Base-by-base conservation (phyloP, 2,888 invertebrate genomes). In the Amaurobius ferox region DNA sequence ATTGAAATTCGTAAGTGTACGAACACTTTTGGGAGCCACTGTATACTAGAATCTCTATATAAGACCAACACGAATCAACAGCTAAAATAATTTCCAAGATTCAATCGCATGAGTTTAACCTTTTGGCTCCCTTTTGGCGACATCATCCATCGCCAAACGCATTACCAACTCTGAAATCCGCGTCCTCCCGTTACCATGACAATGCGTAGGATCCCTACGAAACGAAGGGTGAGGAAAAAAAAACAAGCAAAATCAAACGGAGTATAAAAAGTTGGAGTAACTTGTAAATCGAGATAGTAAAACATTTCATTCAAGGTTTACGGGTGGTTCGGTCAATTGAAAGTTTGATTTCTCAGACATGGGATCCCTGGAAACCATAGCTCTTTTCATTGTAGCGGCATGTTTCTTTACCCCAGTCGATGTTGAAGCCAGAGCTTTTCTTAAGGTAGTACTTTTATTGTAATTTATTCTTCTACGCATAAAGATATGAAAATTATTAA, bases 351-450 rank as follows among this genome's bases (percentile, higher is more conserved):
- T 55, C 23, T 2, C 5, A 55, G 23, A 55, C 23, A 81, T 81
- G 81, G 81, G 81, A 40, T 81, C 74, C 13, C 23, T 70, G 13
- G 74, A 81, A 44, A 32, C 62, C n/a, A 32, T 76, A 26, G 26
- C 76, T 68, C 23, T 76, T n/a, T 70, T 68, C 7, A 66, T 66
- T 7, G 23, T 85, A n/a, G 64, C 67, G 2, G 72, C 55, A 16
- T 67, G 44, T 40, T 55, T 85, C 39, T 26, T 85, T 13, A 13
- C 70, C 11, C 72, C 83, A 13, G 66, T 40, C 30, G 77, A 77
- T 40, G 70, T 83, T 19, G 68, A 83, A 55, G 29, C 77, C 6
- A 85, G 74, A 62, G 83, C 83, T 55, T 76, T 85, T 23, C 23
- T 77, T 28, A 71, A 85, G 77, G 83, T 83, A 83, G 35, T 35